Evolutionary conservation across 2,888 invertebrate species (phyloP).

Genomic region (Thalpophila matura): DNA sequence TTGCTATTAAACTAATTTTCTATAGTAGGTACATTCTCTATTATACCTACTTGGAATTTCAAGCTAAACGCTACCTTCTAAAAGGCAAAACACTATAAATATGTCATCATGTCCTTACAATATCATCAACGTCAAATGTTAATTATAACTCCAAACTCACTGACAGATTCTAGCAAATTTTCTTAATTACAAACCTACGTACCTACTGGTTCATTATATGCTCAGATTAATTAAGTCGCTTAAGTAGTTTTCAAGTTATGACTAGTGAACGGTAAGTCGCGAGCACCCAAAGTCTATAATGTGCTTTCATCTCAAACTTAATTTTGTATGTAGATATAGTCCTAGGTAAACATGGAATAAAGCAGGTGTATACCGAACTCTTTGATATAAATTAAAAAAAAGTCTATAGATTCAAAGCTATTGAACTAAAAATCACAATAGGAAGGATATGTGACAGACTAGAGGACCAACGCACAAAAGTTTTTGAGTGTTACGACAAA

Average conservation of each 20-base stretch:
- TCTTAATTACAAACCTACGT: slow-evolving; percentile 57
- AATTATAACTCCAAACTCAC: slow-evolving; percentile 57
- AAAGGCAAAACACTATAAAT: slow-evolving; percentile 17
- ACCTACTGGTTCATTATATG: slow-evolving; percentile 58
- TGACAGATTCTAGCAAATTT: slow-evolving; percentile 59
- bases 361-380: slow-evolving; percentile 84
- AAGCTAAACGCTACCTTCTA: neutral
- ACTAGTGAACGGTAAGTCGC: slow-evolving; percentile 47
- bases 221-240: slow-evolving; percentile 62
- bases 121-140: slow-evolving; percentile 29
- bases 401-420: slow-evolving; percentile 78
- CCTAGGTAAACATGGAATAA: slow-evolving; percentile 67
- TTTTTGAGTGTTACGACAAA: slow-evolving; percentile 79
- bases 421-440: slow-evolving; percentile 86
- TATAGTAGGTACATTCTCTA: no score
- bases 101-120: slow-evolving; percentile 8
- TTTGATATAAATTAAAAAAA: slow-evolving; percentile 79
- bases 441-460: slow-evolving; percentile 89
- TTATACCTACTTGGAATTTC: no score
- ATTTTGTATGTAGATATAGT: slow-evolving; percentile 50
- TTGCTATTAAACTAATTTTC: neutral
- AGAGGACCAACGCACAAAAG: slow-evolving; percentile 86
- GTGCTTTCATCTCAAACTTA: slow-evolving; percentile 37
- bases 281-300: slow-evolving; percentile 42
- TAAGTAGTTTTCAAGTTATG: slow-evolving; percentile 63